Percentiles rank a stretch among this genome's conserved stretches.
These are phyloP conservation scores for Thecocarcelia acutangulata DNA, from an alignment of 2,888 invertebrate genomes.

Conservation along the genomic window DNA sequence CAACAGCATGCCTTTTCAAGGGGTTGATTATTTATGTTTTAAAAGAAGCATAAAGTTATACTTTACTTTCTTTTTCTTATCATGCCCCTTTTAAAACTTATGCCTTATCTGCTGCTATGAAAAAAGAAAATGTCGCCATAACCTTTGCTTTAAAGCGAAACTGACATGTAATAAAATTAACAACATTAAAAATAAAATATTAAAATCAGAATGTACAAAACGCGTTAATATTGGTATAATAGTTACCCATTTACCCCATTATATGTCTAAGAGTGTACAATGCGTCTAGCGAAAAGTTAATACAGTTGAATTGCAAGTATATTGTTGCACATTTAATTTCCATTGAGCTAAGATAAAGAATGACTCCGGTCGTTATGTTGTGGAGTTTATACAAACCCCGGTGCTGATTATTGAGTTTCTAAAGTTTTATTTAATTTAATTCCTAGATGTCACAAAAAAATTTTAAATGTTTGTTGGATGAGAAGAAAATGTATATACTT, in stretches of 20 bases:
- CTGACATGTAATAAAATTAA: not conserved
- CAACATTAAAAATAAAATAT: not conserved
- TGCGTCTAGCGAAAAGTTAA: not conserved
- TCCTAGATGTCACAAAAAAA: no score
- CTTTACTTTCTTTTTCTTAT: conserved; percentile 14
- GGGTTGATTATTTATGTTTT: not conserved
- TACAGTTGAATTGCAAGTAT: conserved; percentile 19
- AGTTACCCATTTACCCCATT: conserved; percentile 47
- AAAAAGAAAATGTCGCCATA: conserved; percentile 9
- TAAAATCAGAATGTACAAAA: not conserved
- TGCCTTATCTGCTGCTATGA: not conserved
- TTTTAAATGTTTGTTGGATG: no score
- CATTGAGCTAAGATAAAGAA: no score
- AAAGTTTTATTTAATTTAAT: no score
- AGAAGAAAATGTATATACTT: no score
- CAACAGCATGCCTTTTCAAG: no score
- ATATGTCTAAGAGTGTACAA: not conserved
- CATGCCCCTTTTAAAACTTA: not conserved
- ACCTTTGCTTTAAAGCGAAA: conserved; percentile 15
- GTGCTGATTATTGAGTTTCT: no score
- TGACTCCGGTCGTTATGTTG: no score
- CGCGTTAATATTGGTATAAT: not conserved
- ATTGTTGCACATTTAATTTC: no score
- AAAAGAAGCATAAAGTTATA: conserved; percentile 27
- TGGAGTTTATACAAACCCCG: no score